A percentile compares a stretch with the other conserved stretches of the same genome.
These are phyloP conservation scores for Choloepus didactylus DNA, from an alignment of 2,797 vertebrate species.

Conservation along the genomic window DNA sequence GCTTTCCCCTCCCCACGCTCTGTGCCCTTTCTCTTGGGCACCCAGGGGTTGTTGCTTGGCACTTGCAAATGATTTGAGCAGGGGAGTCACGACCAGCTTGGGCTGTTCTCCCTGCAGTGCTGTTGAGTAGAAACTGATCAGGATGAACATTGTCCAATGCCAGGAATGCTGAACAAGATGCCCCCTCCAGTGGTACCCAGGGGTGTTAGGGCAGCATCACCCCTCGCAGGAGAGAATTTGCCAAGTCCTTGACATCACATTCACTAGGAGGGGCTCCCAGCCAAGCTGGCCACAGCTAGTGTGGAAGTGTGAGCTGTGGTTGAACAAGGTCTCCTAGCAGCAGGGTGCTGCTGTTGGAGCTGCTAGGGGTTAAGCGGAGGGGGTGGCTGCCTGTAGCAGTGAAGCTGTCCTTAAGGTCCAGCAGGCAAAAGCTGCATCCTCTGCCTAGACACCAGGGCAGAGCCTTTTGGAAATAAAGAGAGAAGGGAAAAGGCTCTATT, in stretches of 20 bases:
- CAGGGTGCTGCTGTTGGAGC: not conserved
- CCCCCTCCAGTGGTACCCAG: too few species aligned
- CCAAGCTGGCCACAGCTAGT: not conserved
- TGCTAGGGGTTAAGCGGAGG: not conserved
- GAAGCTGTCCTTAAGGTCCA: not conserved
- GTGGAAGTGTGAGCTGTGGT: fast-evolving
- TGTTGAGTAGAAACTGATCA: not conserved
- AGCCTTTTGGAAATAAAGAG: not conserved
- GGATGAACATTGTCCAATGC: not conserved
- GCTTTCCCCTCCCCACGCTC: not conserved
- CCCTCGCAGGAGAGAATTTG: not conserved
- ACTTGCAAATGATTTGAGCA: not conserved
- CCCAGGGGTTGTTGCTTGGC: not conserved
- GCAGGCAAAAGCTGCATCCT: not conserved
- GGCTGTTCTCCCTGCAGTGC: not conserved
- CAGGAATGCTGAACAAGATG: not conserved
- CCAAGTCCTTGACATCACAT: not conserved
- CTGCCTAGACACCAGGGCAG: not conserved
- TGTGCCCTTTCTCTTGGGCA: not conserved
- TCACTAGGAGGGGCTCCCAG: not conserved
- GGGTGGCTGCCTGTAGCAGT: too few species aligned
- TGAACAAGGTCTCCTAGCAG: not conserved
- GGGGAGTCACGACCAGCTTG: too few species aligned
- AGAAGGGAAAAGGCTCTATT: not conserved
- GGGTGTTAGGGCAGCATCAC: not conserved